These are phyloP conservation scores for Leptopilina syphax DNA, from an alignment of 2,888 invertebrate genomes.

Conservation along the genomic window DNA sequence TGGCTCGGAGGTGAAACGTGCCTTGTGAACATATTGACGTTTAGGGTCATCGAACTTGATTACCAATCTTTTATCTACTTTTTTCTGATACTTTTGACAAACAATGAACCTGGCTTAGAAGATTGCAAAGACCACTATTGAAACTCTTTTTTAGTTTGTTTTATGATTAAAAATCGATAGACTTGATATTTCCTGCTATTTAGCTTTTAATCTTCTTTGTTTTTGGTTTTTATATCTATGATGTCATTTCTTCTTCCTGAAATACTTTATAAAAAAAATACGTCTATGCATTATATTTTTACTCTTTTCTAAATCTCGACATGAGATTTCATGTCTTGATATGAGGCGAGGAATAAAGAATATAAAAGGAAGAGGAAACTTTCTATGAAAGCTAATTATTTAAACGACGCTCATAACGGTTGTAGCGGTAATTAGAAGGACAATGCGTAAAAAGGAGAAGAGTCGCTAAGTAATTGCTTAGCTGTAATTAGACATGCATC, in stretches of 20 bases:
- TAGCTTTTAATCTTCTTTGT: constrained; percentile 31
- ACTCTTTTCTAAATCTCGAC: background rate
- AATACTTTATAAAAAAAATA: no score
- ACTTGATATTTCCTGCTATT: constrained; percentile 47
- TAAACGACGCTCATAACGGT: constrained; percentile 56
- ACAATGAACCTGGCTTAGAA: constrained; percentile 43
- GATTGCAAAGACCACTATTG: constrained; percentile 41
- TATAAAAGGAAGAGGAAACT: constrained; percentile 12
- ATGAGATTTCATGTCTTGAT: background rate
- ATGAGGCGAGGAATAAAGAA: background rate
- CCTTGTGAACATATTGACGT: background rate
- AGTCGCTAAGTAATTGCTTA: constrained; percentile 35
- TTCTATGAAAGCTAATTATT: constrained; percentile 55
- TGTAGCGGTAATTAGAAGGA: constrained; percentile 56
- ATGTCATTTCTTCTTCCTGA: no score
- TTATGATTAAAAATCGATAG: constrained; percentile 49
- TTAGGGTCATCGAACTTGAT: constrained; percentile 38
- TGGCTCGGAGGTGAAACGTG: background rate
- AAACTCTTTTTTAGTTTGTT: constrained; percentile 50
- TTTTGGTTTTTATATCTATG: no score
- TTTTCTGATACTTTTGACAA: constrained; percentile 31
- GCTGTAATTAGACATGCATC: constrained; percentile 22
- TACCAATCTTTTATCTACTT: constrained; percentile 34
- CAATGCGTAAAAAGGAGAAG: constrained; percentile 34
- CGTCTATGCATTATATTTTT: background rate